These are phyloP conservation scores for Felis chaus DNA, from an alignment of 2,113 vertebrate species.

Conservation along the genomic window DNA sequence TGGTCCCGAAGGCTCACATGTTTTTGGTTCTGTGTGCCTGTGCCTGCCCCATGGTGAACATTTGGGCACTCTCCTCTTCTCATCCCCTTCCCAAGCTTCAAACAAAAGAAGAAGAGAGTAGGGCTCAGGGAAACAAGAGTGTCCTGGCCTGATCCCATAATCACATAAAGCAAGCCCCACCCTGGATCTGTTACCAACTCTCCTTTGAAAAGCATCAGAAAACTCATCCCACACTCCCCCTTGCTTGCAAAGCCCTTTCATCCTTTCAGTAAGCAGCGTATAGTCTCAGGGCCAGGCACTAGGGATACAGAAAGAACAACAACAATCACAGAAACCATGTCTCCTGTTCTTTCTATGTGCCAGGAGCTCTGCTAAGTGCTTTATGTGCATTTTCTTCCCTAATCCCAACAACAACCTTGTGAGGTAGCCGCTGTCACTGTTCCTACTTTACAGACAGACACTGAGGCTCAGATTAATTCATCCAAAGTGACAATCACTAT, in stretches of 20 bases:
- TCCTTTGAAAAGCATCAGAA: constrained; percentile 55
- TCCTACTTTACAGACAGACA: background rate
- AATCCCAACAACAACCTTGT: background rate
- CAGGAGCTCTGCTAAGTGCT: background rate
- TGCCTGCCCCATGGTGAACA: constrained; percentile 52
- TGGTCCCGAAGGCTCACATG: background rate
- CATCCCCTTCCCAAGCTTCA: background rate
- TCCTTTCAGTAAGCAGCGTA: background rate
- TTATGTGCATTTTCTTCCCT: background rate
- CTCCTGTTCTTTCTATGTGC: background rate
- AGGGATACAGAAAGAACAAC: background rate
- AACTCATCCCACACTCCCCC: background rate
- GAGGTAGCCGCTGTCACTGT: background rate
- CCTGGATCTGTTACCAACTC: constrained; percentile 43
- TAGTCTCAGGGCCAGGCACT: background rate
- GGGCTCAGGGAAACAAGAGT: constrained; percentile 14
- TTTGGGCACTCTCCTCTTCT: constrained; percentile 8
- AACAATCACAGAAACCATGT: background rate
- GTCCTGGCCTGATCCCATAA: constrained; percentile 41
- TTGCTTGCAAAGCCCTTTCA: background rate
- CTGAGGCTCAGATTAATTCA: background rate
- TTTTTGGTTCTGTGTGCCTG: constrained; percentile 25
- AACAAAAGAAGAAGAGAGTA: constrained; percentile 13
- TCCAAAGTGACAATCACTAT: background rate
- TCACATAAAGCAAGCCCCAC: constrained; percentile 47